phyloP scores from a whole-genome alignment of 2,888 invertebrate species.

The Thecophora atra region DNA sequence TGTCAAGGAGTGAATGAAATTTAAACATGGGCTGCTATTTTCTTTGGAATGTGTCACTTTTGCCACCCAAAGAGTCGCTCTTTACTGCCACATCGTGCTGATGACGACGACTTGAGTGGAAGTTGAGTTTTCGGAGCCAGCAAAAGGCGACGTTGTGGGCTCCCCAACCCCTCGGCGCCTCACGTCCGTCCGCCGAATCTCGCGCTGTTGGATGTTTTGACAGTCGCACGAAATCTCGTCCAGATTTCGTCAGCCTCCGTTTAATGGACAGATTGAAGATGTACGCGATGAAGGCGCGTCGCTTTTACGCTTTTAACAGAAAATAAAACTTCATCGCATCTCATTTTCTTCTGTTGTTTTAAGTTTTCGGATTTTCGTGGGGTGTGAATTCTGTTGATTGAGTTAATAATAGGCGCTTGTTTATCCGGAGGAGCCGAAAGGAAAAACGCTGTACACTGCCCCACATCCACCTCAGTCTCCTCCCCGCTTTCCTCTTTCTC shows the following conservation, averaged over 20 bases:
- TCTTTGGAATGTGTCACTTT: slow-evolving; percentile 16
- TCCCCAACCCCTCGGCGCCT: background rate
- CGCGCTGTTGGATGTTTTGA: slow-evolving; percentile 50
- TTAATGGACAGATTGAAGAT: slow-evolving; percentile 23
- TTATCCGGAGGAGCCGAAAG: background rate
- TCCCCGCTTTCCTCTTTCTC: too few relatives aligned
- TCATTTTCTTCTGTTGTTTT: background rate
- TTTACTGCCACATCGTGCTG: background rate
- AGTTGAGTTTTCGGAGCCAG: background rate
- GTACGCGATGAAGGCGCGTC: background rate
- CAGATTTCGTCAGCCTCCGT: slow-evolving; percentile 52
- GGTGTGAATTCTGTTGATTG: background rate
- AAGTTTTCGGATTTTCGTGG: background rate
- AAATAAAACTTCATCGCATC: background rate
- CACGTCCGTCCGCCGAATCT: background rate
- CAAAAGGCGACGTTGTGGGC: background rate
- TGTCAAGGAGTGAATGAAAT: slow-evolving; percentile 61
- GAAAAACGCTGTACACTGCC: background rate
- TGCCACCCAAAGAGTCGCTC: background rate
- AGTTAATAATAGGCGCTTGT: slow-evolving; percentile 5
- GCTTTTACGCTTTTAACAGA: slow-evolving; percentile 15
- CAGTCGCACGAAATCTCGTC: slow-evolving; percentile 49
- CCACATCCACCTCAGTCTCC: too few relatives aligned
- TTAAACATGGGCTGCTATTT: slow-evolving; percentile 44
- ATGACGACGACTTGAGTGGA: background rate